phyloP scores from a whole-genome alignment of 2,888 invertebrate genomes.

The Drosophila stalkeri region DNA sequence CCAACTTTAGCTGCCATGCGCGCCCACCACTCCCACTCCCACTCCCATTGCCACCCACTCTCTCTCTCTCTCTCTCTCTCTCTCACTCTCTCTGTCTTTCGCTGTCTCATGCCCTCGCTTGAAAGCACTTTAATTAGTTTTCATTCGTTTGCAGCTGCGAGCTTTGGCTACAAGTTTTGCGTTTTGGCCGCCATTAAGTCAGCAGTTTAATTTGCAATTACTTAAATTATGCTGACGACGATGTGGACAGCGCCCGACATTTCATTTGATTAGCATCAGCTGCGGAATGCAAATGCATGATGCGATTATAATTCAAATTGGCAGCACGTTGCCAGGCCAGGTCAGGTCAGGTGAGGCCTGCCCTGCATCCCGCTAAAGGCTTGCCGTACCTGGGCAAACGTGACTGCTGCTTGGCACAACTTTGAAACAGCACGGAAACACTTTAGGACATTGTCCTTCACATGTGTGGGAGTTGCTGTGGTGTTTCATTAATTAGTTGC shows the following conservation, averaged over 20 bases:
- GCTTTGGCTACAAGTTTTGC: slow-evolving; percentile 26
- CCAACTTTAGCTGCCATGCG: background rate
- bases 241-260: slow-evolving; percentile 32
- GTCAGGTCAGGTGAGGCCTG: background rate
- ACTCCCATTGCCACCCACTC: background rate
- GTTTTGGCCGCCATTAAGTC: slow-evolving; percentile 53
- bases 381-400: background rate
- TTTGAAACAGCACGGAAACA: slow-evolving; percentile 27
- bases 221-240: slow-evolving; percentile 46
- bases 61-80: background rate
- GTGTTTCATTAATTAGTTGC: slow-evolving; percentile 49
- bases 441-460: slow-evolving; percentile 10
- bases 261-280: slow-evolving; percentile 33
- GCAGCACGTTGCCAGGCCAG: background rate
- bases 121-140: slow-evolving; percentile 64
- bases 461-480: background rate
- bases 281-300: slow-evolving; percentile 30
- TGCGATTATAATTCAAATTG: slow-evolving; percentile 39
- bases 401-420: slow-evolving; percentile 10
- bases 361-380: background rate
- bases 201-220: slow-evolving; percentile 66
- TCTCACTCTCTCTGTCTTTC: background rate
- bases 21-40: too few relatives aligned
- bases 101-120: slow-evolving; percentile 1
- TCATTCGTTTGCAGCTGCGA: slow-evolving; percentile 19